Conservation (phyloP, 2,113 vertebrate species). For the Eublepharis macularius region DNA sequence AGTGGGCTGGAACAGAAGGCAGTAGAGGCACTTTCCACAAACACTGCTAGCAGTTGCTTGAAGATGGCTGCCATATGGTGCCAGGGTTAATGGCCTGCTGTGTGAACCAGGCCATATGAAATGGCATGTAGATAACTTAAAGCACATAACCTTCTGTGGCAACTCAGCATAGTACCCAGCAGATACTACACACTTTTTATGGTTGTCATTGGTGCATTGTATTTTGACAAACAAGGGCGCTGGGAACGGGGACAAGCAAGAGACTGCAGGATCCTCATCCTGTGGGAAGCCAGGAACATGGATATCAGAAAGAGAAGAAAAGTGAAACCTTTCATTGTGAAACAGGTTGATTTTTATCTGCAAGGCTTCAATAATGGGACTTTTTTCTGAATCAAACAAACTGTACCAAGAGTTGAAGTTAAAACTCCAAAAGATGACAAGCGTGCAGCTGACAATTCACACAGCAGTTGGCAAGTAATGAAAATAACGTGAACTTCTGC, state of each 20-base stretch:
- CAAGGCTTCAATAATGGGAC: neutral
- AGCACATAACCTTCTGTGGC: neutral
- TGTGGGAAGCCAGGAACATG: neutral
- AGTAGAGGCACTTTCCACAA: neutral
- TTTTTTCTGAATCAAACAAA: constrained; percentile 1
- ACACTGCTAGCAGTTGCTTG: neutral
- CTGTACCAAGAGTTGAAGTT: neutral
- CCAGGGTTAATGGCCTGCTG: neutral
- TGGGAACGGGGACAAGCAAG: neutral
- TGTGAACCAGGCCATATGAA: neutral
- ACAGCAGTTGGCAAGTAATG: constrained; percentile 19
- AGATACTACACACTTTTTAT: neutral
- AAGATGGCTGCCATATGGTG: neutral
- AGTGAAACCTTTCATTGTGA: neutral
- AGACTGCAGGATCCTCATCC: neutral
- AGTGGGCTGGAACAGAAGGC: neutral
- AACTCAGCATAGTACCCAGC: neutral
- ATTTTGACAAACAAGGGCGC: neutral
- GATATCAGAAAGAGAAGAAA: neutral
- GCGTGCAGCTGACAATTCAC: constrained; percentile 10
- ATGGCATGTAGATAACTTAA: neutral
- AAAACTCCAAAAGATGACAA: neutral
- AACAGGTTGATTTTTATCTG: constrained; percentile 15
- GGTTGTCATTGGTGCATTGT: neutral
- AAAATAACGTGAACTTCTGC: constrained; percentile 9